phyloP scores from a whole-genome alignment of 1,140 invertebrate genomes.

The Uloborus diversus region DNA sequence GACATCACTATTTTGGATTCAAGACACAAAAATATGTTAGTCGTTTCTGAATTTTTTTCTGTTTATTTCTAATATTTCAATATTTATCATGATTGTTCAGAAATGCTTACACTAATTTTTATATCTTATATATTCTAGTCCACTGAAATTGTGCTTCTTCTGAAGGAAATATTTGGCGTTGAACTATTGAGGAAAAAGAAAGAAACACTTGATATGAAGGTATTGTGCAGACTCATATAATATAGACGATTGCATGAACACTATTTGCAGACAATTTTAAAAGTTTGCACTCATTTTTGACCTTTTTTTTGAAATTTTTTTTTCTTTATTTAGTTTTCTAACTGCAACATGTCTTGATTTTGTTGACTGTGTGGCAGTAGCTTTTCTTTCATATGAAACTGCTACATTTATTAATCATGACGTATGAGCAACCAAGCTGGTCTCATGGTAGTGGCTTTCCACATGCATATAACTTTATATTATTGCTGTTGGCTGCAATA shows the following conservation, averaged over 20 bases:
- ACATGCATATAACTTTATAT: too few relatives aligned
- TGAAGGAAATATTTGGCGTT: not conserved
- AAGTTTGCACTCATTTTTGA: not conserved
- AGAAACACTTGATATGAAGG: slow-evolving; percentile 36
- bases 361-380: not conserved
- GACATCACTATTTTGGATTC: slow-evolving; percentile 22
- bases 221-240: not conserved
- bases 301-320: too few relatives aligned
- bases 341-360: too few relatives aligned
- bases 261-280: not conserved
- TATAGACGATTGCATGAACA: not conserved
- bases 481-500: too few relatives aligned
- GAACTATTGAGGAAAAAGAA: slow-evolving; percentile 22
- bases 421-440: too few relatives aligned
- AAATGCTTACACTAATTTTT: not conserved
- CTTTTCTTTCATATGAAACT: not conserved
- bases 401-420: too few relatives aligned
- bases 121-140: not conserved
- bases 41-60: not conserved
- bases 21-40: slow-evolving; percentile 2
- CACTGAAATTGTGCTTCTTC: not conserved
- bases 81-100: not conserved
- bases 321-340: not conserved
- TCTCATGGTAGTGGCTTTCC: too few relatives aligned
- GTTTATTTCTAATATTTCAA: not conserved